Base-by-base conservation (phyloP, 1,140 invertebrate genomes). In the Hesperophylax magnus region DNA sequence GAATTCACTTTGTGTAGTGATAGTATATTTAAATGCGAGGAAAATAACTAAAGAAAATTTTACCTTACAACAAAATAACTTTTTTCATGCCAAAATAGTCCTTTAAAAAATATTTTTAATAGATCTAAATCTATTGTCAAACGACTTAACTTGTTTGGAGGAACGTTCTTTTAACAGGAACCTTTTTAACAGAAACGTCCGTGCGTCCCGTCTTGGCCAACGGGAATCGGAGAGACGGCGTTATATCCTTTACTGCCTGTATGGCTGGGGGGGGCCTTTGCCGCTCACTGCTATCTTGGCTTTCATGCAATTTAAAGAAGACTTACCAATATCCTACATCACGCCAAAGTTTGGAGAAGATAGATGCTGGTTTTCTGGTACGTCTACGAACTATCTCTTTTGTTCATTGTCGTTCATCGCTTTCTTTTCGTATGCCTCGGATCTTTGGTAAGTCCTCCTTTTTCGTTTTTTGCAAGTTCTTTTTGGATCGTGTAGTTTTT, bases 241-340 rank as follows among this genome's bases (percentile, higher is more conserved):
- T 31, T 94, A 95, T 83, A 84, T 92, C 0, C 84, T 92, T 74
- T 95, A 95, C 84, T 94, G 93, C 0, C 85, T 93, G 0, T 95
- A 95, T 84, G 93, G 94, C 1, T 95, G 94, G 94, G 93, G 94
- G 0, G 87, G 91, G 18, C 92, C 94, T 0, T 77, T 91, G 0
- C 1, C 89, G 0, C 86, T 91, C 17, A 88, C 90, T 0, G 80
- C 86, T 0, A 81, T 91, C n/a, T 91, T 90, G 3, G 85, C 89
- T 0, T 78, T 82, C 9, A 90, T 92, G 85, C 91, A 93, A 80
- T 89, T 90, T 72, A 81, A 85, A 4, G 85, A 87, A 2, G 67
- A 84, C 34, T 84, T 91, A 47, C 90, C 92, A 0, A 34, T 79
- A 0, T 67, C 86, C 54, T 84, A 90, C 3, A 83, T 90, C 34